Percentiles rank a stretch among this genome's conserved stretches.
phyloP scores from a whole-genome alignment of 2,797 vertebrate genomes.

The Pteronotus mesoamericanus region DNA sequence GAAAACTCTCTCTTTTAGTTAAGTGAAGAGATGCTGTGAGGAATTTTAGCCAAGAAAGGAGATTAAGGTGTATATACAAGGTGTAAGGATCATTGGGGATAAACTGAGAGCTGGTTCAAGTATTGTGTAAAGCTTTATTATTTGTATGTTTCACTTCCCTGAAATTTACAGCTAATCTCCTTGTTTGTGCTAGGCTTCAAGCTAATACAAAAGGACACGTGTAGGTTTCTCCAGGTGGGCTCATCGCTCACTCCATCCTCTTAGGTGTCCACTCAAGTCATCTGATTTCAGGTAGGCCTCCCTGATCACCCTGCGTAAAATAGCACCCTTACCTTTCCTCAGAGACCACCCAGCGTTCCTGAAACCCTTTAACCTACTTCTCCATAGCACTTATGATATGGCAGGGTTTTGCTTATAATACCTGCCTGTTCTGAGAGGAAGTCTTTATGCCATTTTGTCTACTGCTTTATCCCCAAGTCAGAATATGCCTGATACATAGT shows the following conservation, averaged over 20 bases:
- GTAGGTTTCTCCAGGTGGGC: neutral
- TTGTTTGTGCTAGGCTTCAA: neutral
- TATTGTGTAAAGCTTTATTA: neutral
- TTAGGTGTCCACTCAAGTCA: neutral
- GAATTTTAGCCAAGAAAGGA: neutral
- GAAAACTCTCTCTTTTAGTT: neutral
- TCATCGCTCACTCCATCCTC: neutral
- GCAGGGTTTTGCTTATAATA: neutral
- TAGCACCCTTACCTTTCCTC: neutral
- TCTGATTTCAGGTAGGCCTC: neutral
- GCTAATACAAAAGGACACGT: neutral
- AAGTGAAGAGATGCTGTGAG: neutral
- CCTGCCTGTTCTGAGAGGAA: neutral
- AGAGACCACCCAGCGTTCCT: neutral
- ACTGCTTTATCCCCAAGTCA: neutral
- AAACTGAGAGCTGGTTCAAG: neutral
- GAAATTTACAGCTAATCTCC: neutral
- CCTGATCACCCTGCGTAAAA: neutral
- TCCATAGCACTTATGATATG: neutral
- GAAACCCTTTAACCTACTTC: neutral
- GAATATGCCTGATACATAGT: neutral
- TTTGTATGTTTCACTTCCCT: neutral
- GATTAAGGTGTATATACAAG: neutral
- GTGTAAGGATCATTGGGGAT: constrained; percentile 12
- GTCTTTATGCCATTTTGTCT: neutral